Conservation (phyloP, 92 coral and sea anemone species). For the Porites divaricata region DNA sequence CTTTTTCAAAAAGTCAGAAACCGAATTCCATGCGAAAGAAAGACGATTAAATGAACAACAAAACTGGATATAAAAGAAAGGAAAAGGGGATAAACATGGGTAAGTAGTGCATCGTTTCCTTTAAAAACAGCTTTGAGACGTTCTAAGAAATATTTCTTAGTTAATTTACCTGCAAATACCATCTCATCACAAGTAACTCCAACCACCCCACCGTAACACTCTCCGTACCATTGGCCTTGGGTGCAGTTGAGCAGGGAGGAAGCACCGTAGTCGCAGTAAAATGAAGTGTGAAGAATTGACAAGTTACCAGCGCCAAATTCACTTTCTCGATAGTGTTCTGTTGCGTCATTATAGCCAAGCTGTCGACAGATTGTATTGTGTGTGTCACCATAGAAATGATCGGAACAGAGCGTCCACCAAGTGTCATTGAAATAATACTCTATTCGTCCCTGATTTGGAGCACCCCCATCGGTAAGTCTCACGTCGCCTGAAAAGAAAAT, state of each 20-base stretch:
- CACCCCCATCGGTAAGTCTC: slow-evolving; percentile 12
- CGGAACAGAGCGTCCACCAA: slow-evolving; percentile 7
- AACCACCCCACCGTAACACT: not conserved
- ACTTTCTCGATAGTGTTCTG: not conserved
- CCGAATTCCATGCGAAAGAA: too few species aligned
- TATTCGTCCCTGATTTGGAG: slow-evolving; percentile 23
- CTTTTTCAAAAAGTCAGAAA: too few species aligned
- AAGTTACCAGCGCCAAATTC: slow-evolving; percentile 15
- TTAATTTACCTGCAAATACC: slow-evolving; percentile 1
- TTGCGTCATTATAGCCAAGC: not conserved
- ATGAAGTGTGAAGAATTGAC: not conserved
- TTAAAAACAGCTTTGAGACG: not conserved
- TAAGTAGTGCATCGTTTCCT: too few species aligned
- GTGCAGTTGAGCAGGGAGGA: not conserved
- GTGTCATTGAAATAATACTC: slow-evolving; percentile 10
- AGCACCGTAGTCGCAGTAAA: not conserved
- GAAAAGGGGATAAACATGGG: too few species aligned
- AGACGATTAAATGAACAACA: too few species aligned
- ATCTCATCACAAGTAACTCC: slow-evolving; percentile 24
- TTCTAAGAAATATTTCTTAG: not conserved
- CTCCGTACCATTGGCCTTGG: not conserved
- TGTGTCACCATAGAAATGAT: not conserved
- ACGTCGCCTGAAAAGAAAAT: slow-evolving; percentile 5
- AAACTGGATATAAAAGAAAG: too few species aligned
- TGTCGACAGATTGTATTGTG: not conserved